Percentiles rank a stretch among this genome's conserved stretches.
Evolutionary conservation across 2,888 invertebrate genomes (phyloP).

Genomic region (Sclerodermus sp.): DNA sequence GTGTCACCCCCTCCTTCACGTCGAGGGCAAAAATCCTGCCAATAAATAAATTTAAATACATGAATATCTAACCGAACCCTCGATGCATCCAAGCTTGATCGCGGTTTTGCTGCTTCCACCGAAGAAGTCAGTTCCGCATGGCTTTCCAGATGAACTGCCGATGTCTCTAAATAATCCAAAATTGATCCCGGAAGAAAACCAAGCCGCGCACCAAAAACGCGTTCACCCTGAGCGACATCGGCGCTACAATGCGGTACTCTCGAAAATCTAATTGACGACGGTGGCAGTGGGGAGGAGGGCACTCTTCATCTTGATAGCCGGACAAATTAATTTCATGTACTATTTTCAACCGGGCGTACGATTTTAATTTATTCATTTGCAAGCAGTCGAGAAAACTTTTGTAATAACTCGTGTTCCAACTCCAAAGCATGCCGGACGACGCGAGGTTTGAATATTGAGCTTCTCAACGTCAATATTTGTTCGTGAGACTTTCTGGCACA

Average conservation of each 20-base stretch:
- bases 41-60: conserved; percentile 57
- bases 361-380: background rate
- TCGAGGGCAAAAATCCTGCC: conserved; percentile 48
- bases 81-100: conserved; percentile 21
- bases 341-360: background rate
- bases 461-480: background rate
- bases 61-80: conserved; percentile 46
- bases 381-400: background rate
- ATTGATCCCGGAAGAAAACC: too few species aligned
- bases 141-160: too few species aligned
- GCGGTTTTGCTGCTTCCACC: conserved; percentile 24
- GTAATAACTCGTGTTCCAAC: background rate
- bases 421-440: background rate
- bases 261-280: too few species aligned
- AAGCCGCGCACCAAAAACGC: too few species aligned
- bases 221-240: too few species aligned
- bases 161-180: too few species aligned
- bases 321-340: too few species aligned
- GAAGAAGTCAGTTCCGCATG: too few species aligned
- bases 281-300: too few species aligned
- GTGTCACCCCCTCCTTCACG: conserved; percentile 9
- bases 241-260: too few species aligned
- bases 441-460: background rate
- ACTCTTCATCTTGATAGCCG: too few species aligned
- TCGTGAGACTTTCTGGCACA: background rate